These are phyloP conservation scores for Drosophila pegasa DNA, from an alignment of 2,888 invertebrate genomes.

Conservation along the genomic window DNA sequence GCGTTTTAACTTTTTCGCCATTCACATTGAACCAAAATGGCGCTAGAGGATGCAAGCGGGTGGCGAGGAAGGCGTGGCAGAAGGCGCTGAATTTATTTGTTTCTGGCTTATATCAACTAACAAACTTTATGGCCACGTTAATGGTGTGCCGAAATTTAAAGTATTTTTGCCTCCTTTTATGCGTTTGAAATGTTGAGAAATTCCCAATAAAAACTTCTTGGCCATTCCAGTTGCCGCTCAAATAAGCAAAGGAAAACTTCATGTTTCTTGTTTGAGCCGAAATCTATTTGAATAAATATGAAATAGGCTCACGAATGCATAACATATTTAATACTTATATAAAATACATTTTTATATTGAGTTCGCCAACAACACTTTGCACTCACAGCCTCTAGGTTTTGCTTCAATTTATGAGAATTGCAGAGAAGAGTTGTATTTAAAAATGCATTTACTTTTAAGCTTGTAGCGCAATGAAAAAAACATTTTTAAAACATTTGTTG, in stretches of 20 bases:
- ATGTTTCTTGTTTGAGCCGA: background rate
- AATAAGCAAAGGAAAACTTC: too few species aligned
- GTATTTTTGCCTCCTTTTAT: constrained; percentile 1
- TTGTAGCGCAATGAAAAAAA: background rate
- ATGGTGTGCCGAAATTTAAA: constrained; percentile 20
- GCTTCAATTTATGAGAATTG: background rate
- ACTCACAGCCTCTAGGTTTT: background rate
- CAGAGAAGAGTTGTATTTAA: too few species aligned
- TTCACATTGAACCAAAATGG: constrained; percentile 45
- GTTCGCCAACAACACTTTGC: background rate
- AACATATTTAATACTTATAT: background rate
- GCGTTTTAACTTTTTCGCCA: constrained; percentile 36
- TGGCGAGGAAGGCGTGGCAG: background rate
- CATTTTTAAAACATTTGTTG: background rate
- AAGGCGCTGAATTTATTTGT: constrained; percentile 27
- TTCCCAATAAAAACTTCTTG: background rate
- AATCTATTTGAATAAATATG: background rate
- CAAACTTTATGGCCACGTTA: constrained; percentile 35
- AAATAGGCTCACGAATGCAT: background rate
- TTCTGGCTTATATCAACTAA: constrained; percentile 38
- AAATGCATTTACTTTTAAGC: background rate
- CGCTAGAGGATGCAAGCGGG: background rate
- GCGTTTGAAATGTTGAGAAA: background rate
- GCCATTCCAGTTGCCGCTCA: background rate
- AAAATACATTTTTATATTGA: background rate